Conservation (phyloP, 2,113 vertebrate species). For the Dinomys branickii region DNA sequence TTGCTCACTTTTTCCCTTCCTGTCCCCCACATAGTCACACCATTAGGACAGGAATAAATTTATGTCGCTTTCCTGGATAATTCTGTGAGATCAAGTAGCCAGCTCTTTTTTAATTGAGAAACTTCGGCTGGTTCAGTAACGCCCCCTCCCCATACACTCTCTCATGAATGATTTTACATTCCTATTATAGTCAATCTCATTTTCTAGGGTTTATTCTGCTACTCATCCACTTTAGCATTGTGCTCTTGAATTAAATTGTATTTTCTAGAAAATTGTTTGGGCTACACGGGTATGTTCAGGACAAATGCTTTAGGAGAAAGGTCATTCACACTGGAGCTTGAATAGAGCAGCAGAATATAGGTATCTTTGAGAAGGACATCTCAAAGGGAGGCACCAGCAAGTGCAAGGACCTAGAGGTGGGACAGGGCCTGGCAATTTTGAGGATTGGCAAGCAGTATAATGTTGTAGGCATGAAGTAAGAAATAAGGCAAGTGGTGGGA, state of each 20-base stretch:
- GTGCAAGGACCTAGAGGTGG: neutral
- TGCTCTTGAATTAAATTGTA: neutral
- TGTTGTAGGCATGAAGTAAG: neutral
- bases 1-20: neutral
- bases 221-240: neutral
- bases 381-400: neutral
- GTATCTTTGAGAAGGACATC: neutral
- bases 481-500: neutral
- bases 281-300: neutral
- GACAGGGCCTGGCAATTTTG: neutral
- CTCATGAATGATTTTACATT: neutral
- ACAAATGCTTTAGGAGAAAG: neutral
- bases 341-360: neutral
- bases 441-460: neutral
- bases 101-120: neutral
- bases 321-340: neutral
- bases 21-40: neutral
- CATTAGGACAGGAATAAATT: neutral
- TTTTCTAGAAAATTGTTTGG: neutral
- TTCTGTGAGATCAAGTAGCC: neutral
- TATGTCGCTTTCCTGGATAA: neutral
- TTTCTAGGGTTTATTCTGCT: neutral
- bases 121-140: neutral
- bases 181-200: neutral
- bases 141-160: fast-evolving